Base-by-base conservation (phyloP, 2,113 vertebrate genomes). In the Centropus unirufus region DNA sequence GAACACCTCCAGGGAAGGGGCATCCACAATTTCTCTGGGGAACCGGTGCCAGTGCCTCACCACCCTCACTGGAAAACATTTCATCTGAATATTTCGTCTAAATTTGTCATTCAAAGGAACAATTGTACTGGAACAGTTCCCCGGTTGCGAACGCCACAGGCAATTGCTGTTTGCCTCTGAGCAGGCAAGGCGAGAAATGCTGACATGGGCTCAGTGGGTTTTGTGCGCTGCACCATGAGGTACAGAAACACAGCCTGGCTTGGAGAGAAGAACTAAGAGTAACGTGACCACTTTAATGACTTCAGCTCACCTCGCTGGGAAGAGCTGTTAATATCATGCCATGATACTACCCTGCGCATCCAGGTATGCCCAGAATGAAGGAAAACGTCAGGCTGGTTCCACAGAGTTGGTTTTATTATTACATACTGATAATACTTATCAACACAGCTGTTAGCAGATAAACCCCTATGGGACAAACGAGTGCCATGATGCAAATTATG, bases 321-420 rank as follows among this genome's bases (percentile, higher is more conserved):
- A 10, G 0, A 90, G 22, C n/a, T n/a, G 47, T 36, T 58, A 59
- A 26, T 20, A 40, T 14, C 21, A 26, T 51, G 20, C 11, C 52
- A 24, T 16, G 61, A 5, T 6, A 32, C 5, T 59, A 59, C 73
- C 49, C 4, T 9, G 14, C 52, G 30, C 70, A 75, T 15, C 67
- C 54, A n/a, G 34, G 8, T 47, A n/a, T 2, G 21, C 49, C 12
- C 32, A 77, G 40, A 66, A 69, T 36, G 1, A 58, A 80, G 23
- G 11, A 51, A 68, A 70, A 52, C 52, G 51, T 42, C 54, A 47
- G 44, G 24, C 10, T 79, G 52, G 19, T 52, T 94, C 69, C 29
- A 7, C 19, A 70, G 70, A 63, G 87, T 49, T 82, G 81, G 74
- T 92, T 97, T 97, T 95, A 94, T 96, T 97, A 91, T 95, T 95